Evolutionary conservation across 2,797 vertebrate species (phyloP).

Genomic region (Dipus sagitta): DNA sequence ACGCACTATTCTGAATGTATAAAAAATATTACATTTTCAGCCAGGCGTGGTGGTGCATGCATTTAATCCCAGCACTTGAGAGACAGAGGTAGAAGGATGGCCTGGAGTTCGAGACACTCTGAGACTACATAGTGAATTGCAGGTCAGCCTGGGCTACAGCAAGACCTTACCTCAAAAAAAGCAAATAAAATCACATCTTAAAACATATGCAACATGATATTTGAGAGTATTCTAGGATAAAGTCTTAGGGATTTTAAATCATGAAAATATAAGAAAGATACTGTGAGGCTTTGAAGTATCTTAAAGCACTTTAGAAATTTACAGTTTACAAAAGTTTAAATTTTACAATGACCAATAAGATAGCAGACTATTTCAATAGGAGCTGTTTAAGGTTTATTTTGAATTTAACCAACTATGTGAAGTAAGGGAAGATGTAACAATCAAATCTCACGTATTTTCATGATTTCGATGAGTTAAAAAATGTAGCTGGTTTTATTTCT

Average conservation of each 20-base stretch:
- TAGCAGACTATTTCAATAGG: background rate
- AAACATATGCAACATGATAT: background rate
- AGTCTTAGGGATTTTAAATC: background rate
- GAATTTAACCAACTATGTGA: slow-evolving; percentile 19
- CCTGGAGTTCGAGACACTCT: no score
- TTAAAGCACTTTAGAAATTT: background rate
- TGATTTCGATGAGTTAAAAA: slow-evolving; percentile 12
- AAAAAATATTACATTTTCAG: background rate
- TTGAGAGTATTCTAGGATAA: background rate
- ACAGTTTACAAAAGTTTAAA: background rate
- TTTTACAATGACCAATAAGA: background rate
- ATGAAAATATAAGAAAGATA: background rate
- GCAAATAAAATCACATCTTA: no score
- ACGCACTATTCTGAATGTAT: background rate
- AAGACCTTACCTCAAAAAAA: no score
- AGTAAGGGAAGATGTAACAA: background rate
- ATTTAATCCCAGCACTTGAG: no score
- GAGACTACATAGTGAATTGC: no score
- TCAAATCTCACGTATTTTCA: background rate
- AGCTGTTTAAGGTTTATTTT: background rate
- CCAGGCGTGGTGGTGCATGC: no score
- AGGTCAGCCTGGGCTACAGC: no score
- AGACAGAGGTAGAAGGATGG: no score
- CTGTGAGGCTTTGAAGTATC: background rate
- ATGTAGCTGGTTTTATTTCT: background rate